Conservation (phyloP, 2,113 vertebrate species). For the Zosterops lateralis region DNA sequence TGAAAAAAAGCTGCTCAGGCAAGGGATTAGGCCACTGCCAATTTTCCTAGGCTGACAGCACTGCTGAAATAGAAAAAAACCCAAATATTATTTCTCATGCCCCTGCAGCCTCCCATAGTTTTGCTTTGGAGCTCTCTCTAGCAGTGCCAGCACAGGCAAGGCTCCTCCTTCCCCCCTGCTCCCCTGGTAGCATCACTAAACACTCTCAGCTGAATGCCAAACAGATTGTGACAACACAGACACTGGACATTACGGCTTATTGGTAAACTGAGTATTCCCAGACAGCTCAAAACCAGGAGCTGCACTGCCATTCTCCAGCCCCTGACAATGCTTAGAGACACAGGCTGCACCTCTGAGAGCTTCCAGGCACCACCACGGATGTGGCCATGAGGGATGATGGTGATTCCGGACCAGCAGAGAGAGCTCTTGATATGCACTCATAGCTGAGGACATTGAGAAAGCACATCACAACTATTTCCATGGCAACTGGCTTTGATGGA, state of each 20-base stretch:
- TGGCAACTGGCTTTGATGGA: constrained; percentile 54
- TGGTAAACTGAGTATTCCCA: background rate
- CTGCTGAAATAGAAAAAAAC: background rate
- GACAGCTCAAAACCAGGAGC: background rate
- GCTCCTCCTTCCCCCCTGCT: background rate
- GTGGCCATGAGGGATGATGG: background rate
- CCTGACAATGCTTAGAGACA: background rate
- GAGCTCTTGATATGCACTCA: constrained; percentile 48
- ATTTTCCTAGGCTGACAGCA: background rate
- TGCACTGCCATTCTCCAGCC: background rate
- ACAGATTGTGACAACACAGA: background rate
- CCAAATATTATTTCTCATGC: background rate
- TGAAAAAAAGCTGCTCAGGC: background rate
- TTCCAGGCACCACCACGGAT: background rate
- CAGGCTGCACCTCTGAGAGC: background rate
- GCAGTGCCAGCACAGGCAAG: background rate
- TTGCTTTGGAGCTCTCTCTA: background rate
- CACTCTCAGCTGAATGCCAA: background rate
- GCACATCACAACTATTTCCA: constrained; percentile 42
- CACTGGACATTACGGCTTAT: background rate
- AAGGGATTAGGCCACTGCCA: background rate
- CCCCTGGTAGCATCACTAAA: background rate
- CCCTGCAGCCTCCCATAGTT: background rate
- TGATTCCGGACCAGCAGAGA: constrained; percentile 58
- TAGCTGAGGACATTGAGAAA: background rate